Evolutionary conservation across 2,888 invertebrate genomes (phyloP).

Genomic region (Apotomis turbidana): DNA sequence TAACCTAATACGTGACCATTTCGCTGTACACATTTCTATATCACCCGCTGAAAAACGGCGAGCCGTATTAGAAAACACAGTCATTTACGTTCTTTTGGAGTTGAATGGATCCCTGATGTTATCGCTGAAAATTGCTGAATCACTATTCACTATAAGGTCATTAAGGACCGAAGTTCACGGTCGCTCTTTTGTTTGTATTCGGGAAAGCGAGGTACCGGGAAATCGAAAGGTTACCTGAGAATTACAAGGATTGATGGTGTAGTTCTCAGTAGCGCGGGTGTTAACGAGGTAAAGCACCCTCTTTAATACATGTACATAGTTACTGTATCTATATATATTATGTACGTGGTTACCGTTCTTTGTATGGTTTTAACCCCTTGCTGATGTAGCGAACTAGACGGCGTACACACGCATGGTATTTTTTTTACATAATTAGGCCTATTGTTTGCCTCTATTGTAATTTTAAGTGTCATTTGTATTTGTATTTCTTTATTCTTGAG

Average conservation of each 20-base stretch:
- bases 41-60: constrained; percentile 1
- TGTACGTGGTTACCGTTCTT: no score
- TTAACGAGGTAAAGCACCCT: background rate
- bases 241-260: constrained; percentile 14
- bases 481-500: no score
- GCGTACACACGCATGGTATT: no score
- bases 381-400: no score
- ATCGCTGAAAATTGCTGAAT: constrained; percentile 36
- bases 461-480: no score
- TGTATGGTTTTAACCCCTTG: no score
- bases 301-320: no score
- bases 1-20: constrained; percentile 17
- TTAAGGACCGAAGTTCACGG: constrained; percentile 38
- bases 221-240: constrained; percentile 20
- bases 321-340: no score
- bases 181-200: constrained; percentile 34
- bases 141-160: constrained; percentile 23
- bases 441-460: no score
- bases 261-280: constrained; percentile 3
- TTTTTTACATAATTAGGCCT: no score
- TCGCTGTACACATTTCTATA: constrained; percentile 9
- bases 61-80: background rate
- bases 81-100: constrained; percentile 13
- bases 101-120: constrained; percentile 17
- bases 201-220: constrained; percentile 18